These are phyloP conservation scores for Strigamia crassipes DNA, from an alignment of 2,888 invertebrate species.

Conservation along the genomic window DNA sequence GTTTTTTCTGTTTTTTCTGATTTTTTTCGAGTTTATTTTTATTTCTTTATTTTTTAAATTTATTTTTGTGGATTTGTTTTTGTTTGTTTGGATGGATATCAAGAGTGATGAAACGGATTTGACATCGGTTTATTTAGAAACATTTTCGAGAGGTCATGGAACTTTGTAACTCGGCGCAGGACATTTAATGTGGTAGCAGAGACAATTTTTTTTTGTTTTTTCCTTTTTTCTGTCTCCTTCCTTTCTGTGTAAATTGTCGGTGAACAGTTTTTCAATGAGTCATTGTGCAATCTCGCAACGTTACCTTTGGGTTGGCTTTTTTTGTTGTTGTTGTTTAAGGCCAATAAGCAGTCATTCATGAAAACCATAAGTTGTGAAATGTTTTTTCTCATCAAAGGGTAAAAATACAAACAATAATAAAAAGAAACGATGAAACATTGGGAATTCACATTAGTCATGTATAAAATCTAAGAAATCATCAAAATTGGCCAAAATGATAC, in stretches of 20 bases:
- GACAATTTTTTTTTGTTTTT: conserved; percentile 14
- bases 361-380: conserved; percentile 1
- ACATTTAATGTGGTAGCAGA: not conserved
- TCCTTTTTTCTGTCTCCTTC: not conserved
- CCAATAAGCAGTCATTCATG: conserved; percentile 26
- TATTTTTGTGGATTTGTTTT: not conserved
- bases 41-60: no score
- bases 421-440: no score
- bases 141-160: not conserved
- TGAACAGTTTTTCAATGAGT: conserved; percentile 32
- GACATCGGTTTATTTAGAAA: not conserved
- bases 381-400: not conserved
- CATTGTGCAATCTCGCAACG: conserved; percentile 6
- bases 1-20: no score
- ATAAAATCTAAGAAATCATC: no score
- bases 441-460: no score
- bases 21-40: not conserved
- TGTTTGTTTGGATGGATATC: not conserved
- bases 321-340: not conserved
- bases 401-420: no score
- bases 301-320: not conserved
- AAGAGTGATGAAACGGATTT: not conserved
- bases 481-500: no score
- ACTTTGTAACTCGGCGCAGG: not conserved
- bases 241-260: not conserved